Percentiles rank a stretch among this genome's conserved stretches.
phyloP scores from a whole-genome alignment of 2,888 invertebrate genomes.

The Proisotoma minuta region DNA sequence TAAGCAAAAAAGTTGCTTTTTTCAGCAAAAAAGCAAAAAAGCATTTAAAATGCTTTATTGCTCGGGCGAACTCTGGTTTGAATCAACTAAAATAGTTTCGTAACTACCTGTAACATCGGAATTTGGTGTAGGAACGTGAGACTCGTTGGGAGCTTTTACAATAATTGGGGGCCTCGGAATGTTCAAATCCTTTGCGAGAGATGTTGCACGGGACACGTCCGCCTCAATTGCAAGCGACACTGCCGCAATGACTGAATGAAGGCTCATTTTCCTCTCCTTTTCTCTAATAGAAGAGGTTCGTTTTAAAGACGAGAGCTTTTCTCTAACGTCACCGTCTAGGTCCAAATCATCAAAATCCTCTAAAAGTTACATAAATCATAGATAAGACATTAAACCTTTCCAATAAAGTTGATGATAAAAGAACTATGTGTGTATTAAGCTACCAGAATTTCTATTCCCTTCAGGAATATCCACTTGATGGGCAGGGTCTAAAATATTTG shows the following conservation, averaged over 20 bases:
- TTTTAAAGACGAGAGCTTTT: background rate
- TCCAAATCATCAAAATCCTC: constrained; percentile 27
- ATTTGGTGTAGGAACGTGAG: background rate
- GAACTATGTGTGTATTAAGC: no score
- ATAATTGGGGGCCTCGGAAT: constrained; percentile 36
- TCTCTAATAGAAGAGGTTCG: background rate
- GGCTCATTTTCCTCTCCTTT: background rate
- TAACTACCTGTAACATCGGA: background rate
- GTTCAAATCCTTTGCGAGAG: constrained; percentile 40
- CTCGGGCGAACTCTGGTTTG: background rate
- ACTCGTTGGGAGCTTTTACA: constrained; percentile 24
- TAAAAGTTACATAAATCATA: background rate
- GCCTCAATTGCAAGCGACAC: constrained; percentile 32
- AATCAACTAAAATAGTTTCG: background rate
- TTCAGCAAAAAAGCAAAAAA: background rate
- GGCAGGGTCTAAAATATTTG: constrained; percentile 12
- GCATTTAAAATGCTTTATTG: background rate
- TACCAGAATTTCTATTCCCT: no score
- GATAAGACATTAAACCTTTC: background rate
- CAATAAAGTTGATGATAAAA: no score
- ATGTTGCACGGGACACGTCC: constrained; percentile 37
- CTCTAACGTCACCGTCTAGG: constrained; percentile 9
- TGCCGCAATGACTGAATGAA: constrained; percentile 24
- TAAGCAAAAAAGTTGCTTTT: no score
- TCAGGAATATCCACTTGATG: no score